Conservation (phyloP, 1,140 invertebrate species). For the Physella acuta region DNA sequence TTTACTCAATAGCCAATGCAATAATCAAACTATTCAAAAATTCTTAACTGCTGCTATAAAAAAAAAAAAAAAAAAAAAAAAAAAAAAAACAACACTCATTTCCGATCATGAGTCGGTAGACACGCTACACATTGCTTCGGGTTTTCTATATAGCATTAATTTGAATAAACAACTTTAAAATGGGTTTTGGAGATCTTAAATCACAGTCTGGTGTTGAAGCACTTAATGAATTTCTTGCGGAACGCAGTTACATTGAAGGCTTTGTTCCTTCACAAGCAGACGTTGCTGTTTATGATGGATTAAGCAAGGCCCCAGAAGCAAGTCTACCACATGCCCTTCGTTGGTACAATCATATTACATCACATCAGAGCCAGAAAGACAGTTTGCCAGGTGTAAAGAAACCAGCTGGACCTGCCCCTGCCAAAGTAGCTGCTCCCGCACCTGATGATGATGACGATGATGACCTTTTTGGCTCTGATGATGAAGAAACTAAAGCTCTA, state of each 20-base stretch:
- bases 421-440: slow-evolving; percentile 32
- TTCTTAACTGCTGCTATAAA: too few species aligned
- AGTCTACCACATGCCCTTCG: slow-evolving; percentile 76
- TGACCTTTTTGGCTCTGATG: slow-evolving; percentile 90
- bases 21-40: too few species aligned
- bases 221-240: slow-evolving; percentile 77
- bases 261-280: slow-evolving; percentile 84
- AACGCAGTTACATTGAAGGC: slow-evolving; percentile 87
- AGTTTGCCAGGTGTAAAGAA: slow-evolving; percentile 59
- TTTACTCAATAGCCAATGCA: too few species aligned
- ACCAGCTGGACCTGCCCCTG: slow-evolving; percentile 31
- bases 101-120: too few species aligned
- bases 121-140: too few species aligned
- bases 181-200: slow-evolving; percentile 83
- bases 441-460: slow-evolving; percentile 47
- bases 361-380: slow-evolving; percentile 67
- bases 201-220: slow-evolving; percentile 77
- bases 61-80: too few species aligned
- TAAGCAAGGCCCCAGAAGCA: slow-evolving; percentile 73
- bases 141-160: too few species aligned
- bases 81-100: too few species aligned
- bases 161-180: slow-evolving; percentile 62
- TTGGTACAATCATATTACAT: slow-evolving; percentile 95
- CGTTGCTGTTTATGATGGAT: slow-evolving; percentile 76
- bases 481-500: slow-evolving; percentile 75